Evolutionary conservation across 2,113 vertebrate genomes (phyloP).

Genomic region (Sebastes fasciatus): DNA sequence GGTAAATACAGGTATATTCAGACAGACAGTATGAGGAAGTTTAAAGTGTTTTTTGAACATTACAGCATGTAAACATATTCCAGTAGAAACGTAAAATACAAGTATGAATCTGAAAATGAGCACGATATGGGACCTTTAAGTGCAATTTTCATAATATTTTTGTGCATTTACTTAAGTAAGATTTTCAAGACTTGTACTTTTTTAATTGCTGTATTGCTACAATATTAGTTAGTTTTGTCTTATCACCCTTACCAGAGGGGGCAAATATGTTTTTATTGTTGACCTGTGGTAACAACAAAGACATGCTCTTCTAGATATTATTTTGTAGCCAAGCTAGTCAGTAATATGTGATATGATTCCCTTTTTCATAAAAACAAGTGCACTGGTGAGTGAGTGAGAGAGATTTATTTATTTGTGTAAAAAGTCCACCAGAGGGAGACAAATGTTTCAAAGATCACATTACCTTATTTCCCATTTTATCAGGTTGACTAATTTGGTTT

Average conservation of each 20-base stretch:
- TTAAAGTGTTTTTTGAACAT: too few relatives aligned
- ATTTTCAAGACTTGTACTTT: neutral
- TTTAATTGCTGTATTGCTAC: neutral
- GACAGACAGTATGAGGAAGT: too few relatives aligned
- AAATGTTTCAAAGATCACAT: neutral
- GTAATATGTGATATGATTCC: neutral
- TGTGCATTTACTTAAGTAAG: neutral
- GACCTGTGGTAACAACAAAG: neutral
- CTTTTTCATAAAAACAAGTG: neutral
- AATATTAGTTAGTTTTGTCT: neutral
- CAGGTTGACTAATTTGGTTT: neutral
- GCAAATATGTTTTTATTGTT: neutral
- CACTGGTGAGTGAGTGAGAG: neutral
- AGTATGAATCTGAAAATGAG: too few relatives aligned
- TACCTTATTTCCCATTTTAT: neutral
- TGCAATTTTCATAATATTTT: neutral
- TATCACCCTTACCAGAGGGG: neutral
- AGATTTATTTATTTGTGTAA: neutral
- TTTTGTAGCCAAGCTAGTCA: neutral
- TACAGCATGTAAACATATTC: too few relatives aligned
- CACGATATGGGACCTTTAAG: neutral
- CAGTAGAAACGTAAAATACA: too few relatives aligned
- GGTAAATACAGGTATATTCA: too few relatives aligned
- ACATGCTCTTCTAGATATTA: neutral
- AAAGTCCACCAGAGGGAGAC: constrained; percentile 25